Evolutionary conservation across 2,797 vertebrate species (phyloP), one percentile per base, ranked within the genome.

Genomic region (Siniperca scherzeri): DNA sequence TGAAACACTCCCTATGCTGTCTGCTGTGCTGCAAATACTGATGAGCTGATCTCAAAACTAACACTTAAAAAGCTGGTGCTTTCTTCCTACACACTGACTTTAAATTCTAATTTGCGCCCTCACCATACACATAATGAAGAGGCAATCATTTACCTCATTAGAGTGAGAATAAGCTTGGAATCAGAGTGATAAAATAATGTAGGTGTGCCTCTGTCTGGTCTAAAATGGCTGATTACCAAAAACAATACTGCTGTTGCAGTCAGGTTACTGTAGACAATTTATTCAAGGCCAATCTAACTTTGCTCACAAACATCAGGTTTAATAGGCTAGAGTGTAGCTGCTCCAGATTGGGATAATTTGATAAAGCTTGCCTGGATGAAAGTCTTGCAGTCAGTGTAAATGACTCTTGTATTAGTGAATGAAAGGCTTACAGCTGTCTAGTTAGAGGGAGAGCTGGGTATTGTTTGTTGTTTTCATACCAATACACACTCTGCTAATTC

Each of bases 321-420:
- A 78, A 85, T 85, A 73, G 55, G 70, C 70, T 42, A 0, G 52
- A 69, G 68, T 38, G 57, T 48, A 2, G 78, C 65, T 27, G 68
- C 81, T 87, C 72, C 75, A 84, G 64, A 74, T 76, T 68, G 70
- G 73, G 44, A n/a, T 70, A 69, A 83, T 85, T 71, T 82, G 77
- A 89, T 71, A 44, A 79, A 75, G 72, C 59, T 78, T 30, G 53
- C 30, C 21, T 53, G 21, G 82, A 75, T 89, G 73, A 78, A 82
- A 80, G 81, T 70, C 75, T 79, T 17, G 55, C 44, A 74, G 66
- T 83, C 11, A 5, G 52, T 42, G 71, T 79, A 74, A 85, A 82
- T 44, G 73, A 40, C 38, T 72, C 48, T 22, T 59, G 52, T 69
- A 40, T 73, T 56, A 38, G 78, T 75, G 73, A 83, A 75, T 78